These are phyloP conservation scores for Caenorhabditis sp. DNA, from an alignment of 2,888 invertebrate genomes.

Conservation along the genomic window DNA sequence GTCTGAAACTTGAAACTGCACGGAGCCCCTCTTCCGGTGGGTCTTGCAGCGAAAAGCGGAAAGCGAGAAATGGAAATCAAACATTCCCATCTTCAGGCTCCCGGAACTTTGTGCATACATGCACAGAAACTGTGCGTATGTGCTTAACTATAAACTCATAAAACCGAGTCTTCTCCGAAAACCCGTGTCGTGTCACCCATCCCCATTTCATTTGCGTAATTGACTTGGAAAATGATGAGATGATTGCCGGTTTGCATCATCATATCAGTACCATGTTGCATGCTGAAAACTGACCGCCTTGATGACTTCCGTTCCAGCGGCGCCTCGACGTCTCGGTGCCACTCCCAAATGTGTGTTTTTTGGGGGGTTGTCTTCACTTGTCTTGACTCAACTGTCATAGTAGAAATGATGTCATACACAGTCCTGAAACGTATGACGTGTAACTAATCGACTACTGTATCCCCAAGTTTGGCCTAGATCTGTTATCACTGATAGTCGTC, in stretches of 20 bases:
- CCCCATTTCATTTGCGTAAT: constrained; percentile 34
- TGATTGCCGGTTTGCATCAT: constrained; percentile 49
- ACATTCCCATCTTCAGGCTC: background rate
- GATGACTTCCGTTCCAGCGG: constrained; percentile 38
- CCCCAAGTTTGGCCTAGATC: background rate
- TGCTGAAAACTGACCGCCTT: constrained; percentile 26
- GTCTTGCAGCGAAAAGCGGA: no score
- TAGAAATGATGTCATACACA: constrained; percentile 28
- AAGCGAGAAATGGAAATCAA: background rate
- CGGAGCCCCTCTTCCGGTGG: no score
- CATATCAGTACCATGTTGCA: constrained; percentile 14
- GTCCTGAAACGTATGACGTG: background rate
- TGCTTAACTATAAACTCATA: background rate
- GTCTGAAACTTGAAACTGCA: background rate
- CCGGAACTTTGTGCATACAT: constrained; percentile 8
- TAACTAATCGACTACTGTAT: no score
- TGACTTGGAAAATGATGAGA: constrained; percentile 34
- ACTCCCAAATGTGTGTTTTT: constrained; percentile 31
- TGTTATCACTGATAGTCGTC: background rate
- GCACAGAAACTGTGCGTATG: background rate
- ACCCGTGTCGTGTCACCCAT: no score
- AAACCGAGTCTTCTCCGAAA: constrained; percentile 9
- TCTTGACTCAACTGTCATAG: no score
- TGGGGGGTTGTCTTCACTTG: no score
- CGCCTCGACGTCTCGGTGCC: constrained; percentile 35